Base-by-base conservation (phyloP, 2,113 vertebrate genomes). In the Cepphus grylle region DNA sequence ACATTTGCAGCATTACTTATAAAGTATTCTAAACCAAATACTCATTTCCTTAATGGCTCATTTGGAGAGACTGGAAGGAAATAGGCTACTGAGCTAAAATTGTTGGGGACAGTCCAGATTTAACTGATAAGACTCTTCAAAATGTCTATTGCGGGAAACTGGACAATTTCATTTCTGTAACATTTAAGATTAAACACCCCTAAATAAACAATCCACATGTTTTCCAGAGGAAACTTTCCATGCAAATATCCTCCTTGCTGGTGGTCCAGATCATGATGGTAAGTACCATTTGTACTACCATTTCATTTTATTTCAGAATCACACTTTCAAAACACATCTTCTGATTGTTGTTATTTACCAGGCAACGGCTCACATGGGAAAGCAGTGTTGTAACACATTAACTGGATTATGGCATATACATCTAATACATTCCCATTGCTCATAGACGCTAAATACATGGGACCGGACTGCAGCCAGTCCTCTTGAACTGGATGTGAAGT, bases 321-420 rank as follows among this genome's bases (percentile, higher is more conserved):
- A 18, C 3, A 6, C 5, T 67, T 78, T 86, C 38, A 58, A 80
- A 77, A 1, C 14, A 70, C 10, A 29, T 69, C 9, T 69, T 55
- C 59, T 56, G 10, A 16, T 36, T 18, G 18, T 17, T 80, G 11
- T 50, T 2, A 34, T 23, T 83, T 27, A 22, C 5, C 9, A 19
- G 8, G 10, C 1, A 2, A 55, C 15, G 32, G 14, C 25, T 73
- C 29, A 63, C 12, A 17, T 4, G 14, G 23, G 0, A 2, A 43
- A 94, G 12, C 23, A 27, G 13, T 10, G 4, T 20, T 50, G 14
- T 25, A 58, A 5, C 8, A 8, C 15, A 30, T 50, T 8, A 45
- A 20, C 15, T 62, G 22, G 11, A 62, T 47, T 80, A 53, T 2
- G 1, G 2, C 4, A 36, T 1, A 2, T 1, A 4, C 2, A 2